Percentiles rank a stretch among this genome's conserved stretches.
Evolutionary conservation across 2,888 invertebrate genomes (phyloP).

Genomic region (Callyntrura sp.): DNA sequence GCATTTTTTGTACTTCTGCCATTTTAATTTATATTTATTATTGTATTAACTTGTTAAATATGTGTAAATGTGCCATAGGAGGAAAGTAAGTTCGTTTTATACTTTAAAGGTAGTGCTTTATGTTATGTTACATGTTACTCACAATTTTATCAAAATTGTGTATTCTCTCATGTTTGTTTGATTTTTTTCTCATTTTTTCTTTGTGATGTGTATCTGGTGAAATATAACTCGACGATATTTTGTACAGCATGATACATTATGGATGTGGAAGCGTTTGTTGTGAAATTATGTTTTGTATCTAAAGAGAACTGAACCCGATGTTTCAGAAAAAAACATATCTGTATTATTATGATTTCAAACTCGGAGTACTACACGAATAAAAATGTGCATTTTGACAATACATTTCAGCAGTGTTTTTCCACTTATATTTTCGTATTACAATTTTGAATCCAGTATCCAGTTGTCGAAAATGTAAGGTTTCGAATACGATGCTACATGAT

Average conservation of each 20-base stretch:
- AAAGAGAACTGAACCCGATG: background rate
- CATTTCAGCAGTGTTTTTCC: too few species aligned
- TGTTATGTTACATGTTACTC: background rate
- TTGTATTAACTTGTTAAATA: constrained; percentile 43
- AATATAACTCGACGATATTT: constrained; percentile 9
- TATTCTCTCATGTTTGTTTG: constrained; percentile 7
- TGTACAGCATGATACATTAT: background rate
- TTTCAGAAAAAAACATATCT: background rate
- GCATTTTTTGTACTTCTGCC: constrained; percentile 64
- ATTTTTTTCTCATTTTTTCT: constrained; percentile 9
- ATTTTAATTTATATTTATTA: constrained; percentile 59
- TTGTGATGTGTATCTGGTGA: constrained; percentile 66
- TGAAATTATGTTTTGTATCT: background rate
- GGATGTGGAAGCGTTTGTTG: background rate
- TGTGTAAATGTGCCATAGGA: constrained; percentile 62
- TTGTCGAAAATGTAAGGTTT: too few species aligned
- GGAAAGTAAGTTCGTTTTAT: constrained; percentile 9
- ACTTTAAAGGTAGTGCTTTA: background rate
- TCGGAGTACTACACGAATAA: constrained; percentile 2
- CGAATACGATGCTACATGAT: too few species aligned
- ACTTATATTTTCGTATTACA: too few species aligned
- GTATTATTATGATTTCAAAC: background rate
- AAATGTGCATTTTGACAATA: background rate
- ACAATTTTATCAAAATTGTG: constrained; percentile 2
- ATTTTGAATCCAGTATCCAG: too few species aligned